Conservation (phyloP, 2,797 vertebrate species). For the Antennarius maculatus region DNA sequence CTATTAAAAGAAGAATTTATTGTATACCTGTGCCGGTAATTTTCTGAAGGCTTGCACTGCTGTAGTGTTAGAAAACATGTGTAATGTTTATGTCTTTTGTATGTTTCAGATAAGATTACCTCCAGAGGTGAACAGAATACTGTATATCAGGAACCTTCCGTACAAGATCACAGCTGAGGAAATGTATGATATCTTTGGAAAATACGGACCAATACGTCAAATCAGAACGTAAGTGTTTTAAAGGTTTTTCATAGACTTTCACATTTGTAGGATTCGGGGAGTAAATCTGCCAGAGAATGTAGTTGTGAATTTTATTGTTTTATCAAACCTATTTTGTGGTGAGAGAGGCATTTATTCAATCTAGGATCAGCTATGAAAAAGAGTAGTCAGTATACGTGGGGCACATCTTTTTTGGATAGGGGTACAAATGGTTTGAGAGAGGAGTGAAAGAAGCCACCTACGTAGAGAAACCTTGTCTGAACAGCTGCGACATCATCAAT, state of each 20-base stretch:
- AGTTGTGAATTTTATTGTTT: background rate
- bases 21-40: background rate
- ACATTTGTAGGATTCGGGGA: background rate
- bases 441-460: no score
- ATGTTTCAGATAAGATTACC: constrained; percentile 91
- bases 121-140: constrained; percentile 96
- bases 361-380: background rate
- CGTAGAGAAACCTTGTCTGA: no score
- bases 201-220: constrained; percentile 97
- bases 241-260: background rate
- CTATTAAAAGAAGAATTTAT: background rate
- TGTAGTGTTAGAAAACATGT: background rate
- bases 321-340: background rate
- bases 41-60: background rate
- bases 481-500: no score
- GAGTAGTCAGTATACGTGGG: background rate
- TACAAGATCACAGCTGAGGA: constrained; percentile 99
- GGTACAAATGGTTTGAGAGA: no score
- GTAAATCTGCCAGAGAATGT: background rate
- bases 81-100: background rate
- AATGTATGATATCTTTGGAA: constrained; percentile 99
- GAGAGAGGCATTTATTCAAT: background rate
- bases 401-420: background rate
- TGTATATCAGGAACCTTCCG: constrained; percentile 95
- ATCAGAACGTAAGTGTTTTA: constrained; percentile 93